Evolutionary conservation across 2,888 invertebrate genomes (phyloP), one percentile per base, ranked within the genome.

Genomic region (Lasioglossum morio): DNA sequence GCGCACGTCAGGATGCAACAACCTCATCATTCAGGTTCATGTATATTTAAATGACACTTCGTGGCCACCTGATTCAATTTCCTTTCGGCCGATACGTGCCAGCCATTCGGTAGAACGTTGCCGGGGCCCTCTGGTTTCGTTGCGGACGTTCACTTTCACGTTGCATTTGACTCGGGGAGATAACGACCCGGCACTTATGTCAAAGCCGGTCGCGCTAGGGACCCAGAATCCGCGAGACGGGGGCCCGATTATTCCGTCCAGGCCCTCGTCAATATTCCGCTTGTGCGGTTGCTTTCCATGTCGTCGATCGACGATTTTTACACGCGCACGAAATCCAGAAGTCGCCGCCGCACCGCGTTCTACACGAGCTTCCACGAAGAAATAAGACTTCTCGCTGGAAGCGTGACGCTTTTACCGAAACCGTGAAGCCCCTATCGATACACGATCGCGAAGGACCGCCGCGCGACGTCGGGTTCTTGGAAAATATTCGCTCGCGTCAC

Each of bases 1-100:
- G 60, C 27, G 60, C n/a, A 27, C 43, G 84, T 34, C 48, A 7
- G 40, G 27, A 19, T 34, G 23, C 76, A 34, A 72, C 72, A 40
- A 69, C 74, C 79, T 83, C 83, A 85, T 91, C 83, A 40, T 43
- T 90, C 87, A 79, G 84, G 82, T 60, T 60, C 60, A 60, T 60
- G 90, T 85, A 85, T 91, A 90, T 91, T 91, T 91, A 90, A 91
- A 87, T 85, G 87, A 90, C 87, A 90, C 72, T 69, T 84, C 73
- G 23, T 27, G 60, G 74, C 79, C 87, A 85, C 70, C 82, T 63
- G 87, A 90, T 85, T 86, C 74, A 79, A 69, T 84, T 87, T 37
- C 46, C 73, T 69, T 77, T 70, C 76, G 75, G 69, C 34, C 19
- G 77, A 72, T 70, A 89, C 88, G 82, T 89, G 87, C 84, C 79